Percentiles rank a stretch among this genome's conserved stretches.
Evolutionary conservation across 2,797 vertebrate species (phyloP).

Genomic region (Dryobates pubescens): DNA sequence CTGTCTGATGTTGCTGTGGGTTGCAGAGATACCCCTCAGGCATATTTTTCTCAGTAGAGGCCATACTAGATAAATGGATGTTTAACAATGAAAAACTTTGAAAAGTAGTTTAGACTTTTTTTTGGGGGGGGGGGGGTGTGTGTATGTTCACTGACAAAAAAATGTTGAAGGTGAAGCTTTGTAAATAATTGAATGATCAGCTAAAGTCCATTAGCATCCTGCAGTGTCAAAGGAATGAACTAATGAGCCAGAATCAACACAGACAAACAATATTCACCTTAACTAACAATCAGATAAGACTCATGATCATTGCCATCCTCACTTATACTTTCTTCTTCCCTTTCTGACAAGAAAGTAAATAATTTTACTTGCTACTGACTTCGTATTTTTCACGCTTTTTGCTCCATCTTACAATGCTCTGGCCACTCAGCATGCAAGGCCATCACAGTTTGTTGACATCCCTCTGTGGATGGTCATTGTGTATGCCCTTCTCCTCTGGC

Average conservation of each 20-base stretch:
- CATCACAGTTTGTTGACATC: neutral
- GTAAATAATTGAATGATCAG: neutral
- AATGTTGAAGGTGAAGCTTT: neutral
- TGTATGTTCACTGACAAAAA: neutral
- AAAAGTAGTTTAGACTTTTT: neutral
- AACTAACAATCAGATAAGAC: neutral
- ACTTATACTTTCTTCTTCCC: fast-evolving
- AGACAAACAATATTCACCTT: neutral
- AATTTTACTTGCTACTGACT: neutral
- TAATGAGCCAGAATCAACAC: neutral
- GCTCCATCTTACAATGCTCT: neutral
- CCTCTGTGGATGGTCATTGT: neutral
- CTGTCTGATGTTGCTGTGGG: neutral
- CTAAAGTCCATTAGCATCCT: conserved; percentile 1
- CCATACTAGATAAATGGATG: neutral
- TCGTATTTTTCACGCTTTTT: neutral
- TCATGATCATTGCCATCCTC: neutral
- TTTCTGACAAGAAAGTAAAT: neutral
- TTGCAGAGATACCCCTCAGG: neutral
- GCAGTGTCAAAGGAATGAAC: neutral
- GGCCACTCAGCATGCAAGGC: neutral
- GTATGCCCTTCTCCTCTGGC: neutral
- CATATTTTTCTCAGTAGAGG: neutral
- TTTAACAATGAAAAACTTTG: neutral
- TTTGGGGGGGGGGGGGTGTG: no score